phyloP scores from a whole-genome alignment of 1,140 invertebrate species.

The Drosophila ambigua region DNA sequence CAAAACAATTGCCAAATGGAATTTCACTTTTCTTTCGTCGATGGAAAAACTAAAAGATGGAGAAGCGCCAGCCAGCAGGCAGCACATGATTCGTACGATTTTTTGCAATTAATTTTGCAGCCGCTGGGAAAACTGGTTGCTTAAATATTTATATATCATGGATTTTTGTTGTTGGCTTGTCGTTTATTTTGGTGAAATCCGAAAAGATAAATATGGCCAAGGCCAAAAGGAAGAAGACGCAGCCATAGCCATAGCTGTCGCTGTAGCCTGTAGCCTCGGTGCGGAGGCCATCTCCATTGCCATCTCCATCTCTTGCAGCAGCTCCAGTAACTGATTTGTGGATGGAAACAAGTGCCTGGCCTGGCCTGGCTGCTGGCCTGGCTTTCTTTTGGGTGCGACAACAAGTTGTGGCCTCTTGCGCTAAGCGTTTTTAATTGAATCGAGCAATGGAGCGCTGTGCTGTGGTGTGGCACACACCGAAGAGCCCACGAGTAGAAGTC shows the following conservation, averaged over 20 bases:
- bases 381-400: conserved; percentile 53
- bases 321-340: conserved; percentile 46
- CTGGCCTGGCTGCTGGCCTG: conserved; percentile 41
- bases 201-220: conserved; percentile 40
- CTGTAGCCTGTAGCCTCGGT: conserved; percentile 21
- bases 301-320: neutral
- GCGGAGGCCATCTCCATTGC: neutral
- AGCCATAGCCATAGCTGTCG: neutral
- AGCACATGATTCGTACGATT: conserved; percentile 53
- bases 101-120: conserved; percentile 70
- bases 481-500: neutral
- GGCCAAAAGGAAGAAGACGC: conserved; percentile 39
- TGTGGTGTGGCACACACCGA: neutral
- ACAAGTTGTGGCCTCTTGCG: conserved; percentile 27
- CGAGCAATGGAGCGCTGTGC: conserved; percentile 42
- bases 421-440: conserved; percentile 78
- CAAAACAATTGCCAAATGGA: conserved; percentile 45
- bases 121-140: conserved; percentile 52
- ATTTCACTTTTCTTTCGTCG: conserved; percentile 70
- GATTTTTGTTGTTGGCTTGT: conserved; percentile 1
- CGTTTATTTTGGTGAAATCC: conserved; percentile 63
- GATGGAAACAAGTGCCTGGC: conserved; percentile 10
- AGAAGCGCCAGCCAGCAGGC: conserved; percentile 1
- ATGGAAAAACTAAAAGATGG: conserved; percentile 60
- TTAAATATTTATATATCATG: conserved; percentile 41